These are phyloP conservation scores for Gryon sp. DNA, from an alignment of 1,140 invertebrate genomes.

Conservation along the genomic window DNA sequence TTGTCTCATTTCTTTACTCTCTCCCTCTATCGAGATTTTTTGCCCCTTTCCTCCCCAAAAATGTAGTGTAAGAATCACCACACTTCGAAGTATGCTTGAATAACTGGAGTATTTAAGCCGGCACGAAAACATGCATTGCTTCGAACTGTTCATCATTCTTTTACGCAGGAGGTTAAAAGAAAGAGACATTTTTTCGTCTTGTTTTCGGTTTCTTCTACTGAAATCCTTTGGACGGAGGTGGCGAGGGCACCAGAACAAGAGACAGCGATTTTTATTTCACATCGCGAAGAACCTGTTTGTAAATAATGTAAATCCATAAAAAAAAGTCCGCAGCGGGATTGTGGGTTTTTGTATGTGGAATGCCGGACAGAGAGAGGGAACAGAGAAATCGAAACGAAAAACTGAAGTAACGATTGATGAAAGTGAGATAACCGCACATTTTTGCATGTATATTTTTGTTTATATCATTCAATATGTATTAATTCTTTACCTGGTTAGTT, in stretches of 20 bases:
- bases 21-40: too few relatives aligned
- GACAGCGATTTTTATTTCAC: constrained; percentile 71
- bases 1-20: constrained; percentile 2
- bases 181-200: constrained; percentile 41
- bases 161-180: constrained; percentile 37
- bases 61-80: constrained; percentile 36
- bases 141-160: constrained; percentile 60
- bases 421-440: constrained; percentile 41
- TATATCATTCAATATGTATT: too few relatives aligned
- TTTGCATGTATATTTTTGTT: constrained; percentile 14
- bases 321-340: constrained; percentile 58
- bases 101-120: constrained; percentile 49
- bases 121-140: constrained; percentile 44
- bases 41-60: constrained; percentile 10
- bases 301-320: constrained; percentile 74
- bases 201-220: constrained; percentile 46
- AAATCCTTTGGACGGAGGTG: constrained; percentile 50
- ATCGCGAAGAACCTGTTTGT: constrained; percentile 73
- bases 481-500: too few relatives aligned
- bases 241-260: constrained; percentile 60
- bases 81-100: constrained; percentile 15
- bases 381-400: constrained; percentile 36
- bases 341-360: constrained; percentile 68
- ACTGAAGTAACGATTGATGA: constrained; percentile 33
- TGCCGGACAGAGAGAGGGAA: constrained; percentile 29